Evolutionary conservation across 2,113 vertebrate genomes (phyloP), one percentile per base, ranked within the genome.

Genomic region (Engraulis encrasicolus): DNA sequence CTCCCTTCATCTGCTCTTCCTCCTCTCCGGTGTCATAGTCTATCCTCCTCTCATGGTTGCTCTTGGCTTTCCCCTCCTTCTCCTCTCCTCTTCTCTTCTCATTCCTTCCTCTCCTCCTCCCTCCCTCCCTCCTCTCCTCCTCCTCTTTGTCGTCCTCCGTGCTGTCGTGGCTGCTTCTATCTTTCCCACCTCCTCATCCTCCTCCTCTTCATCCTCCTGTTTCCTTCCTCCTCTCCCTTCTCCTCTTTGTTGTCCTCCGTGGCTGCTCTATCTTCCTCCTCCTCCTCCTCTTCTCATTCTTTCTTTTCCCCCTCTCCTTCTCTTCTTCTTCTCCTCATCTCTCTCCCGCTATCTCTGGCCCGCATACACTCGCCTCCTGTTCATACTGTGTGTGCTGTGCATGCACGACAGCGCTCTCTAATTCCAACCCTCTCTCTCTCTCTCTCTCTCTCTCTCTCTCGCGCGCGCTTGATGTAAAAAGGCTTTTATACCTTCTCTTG

Each of bases 401-500:
- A 79, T 79, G 85, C 58, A 86, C 27, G 17, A 27, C 50, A 37
- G 36, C 23, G 80, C 88, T 86, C 80, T 83, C 81, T 80, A 48
- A 18, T 34, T 40, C n/a, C 50, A 45, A 20, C 7, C 49, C 48
- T 79, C 80, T 6, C 37, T 38, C 27, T 58, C 80, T 87, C 90
- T 84, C 85, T 88, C 36, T 20, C 12, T 87, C 83, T 88, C 88
- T 87, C n/a, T 87, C 87, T n/a, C n/a, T n/a, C 54, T 50, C 54
- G 52, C 37, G 54, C 71, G 0, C 0, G 31, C 23, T 74, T 74
- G 23, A 27, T 74, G 66, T 74, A 74, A 74, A 66, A 74, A 74
- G 66, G 66, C 66, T 74, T 74, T 74, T 88, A 90, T 88, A 86
- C 89, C 89, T 86, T 88, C 89, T 86, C 92, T 89, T 92, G 91